Conservation (phyloP, 2,113 vertebrate species). For the Dasyornis broadbenti region DNA sequence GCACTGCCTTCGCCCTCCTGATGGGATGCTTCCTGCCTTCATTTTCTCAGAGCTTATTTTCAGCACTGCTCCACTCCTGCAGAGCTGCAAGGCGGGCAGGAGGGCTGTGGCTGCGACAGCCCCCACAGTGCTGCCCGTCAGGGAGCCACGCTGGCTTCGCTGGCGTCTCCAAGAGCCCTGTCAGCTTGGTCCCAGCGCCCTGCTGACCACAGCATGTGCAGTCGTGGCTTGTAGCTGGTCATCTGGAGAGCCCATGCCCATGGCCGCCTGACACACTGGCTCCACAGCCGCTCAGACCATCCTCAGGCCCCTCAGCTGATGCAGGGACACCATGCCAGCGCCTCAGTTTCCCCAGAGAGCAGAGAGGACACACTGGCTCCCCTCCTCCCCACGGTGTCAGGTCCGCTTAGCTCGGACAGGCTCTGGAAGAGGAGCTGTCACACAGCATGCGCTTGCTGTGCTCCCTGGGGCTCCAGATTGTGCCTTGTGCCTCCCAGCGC, state of each 20-base stretch:
- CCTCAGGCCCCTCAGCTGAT: background rate
- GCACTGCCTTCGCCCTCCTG: background rate
- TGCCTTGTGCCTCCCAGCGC: background rate
- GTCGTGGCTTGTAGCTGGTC: background rate
- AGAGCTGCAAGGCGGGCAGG: background rate
- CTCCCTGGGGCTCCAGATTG: background rate
- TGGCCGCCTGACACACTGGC: background rate
- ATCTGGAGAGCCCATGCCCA: background rate
- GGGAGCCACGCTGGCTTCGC: accelerated
- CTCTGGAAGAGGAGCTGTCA: background rate
- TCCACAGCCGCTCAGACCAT: background rate
- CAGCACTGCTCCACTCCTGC: background rate
- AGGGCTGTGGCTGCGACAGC: background rate
- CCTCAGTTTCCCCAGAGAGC: background rate
- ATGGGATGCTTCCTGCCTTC: background rate
- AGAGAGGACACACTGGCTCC: background rate
- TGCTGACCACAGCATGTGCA: background rate
- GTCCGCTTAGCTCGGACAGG: background rate
- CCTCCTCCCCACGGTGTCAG: background rate
- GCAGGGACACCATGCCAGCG: accelerated
- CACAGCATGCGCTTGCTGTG: accelerated
- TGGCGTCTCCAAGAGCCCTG: background rate
- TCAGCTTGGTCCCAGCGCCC: accelerated
- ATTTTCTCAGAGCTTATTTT: background rate
- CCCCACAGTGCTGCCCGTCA: accelerated